A percentile compares a stretch with the other conserved stretches of the same genome.
Evolutionary conservation across 2,888 invertebrate species (phyloP).

Genomic region (Ophion slaviceki): DNA sequence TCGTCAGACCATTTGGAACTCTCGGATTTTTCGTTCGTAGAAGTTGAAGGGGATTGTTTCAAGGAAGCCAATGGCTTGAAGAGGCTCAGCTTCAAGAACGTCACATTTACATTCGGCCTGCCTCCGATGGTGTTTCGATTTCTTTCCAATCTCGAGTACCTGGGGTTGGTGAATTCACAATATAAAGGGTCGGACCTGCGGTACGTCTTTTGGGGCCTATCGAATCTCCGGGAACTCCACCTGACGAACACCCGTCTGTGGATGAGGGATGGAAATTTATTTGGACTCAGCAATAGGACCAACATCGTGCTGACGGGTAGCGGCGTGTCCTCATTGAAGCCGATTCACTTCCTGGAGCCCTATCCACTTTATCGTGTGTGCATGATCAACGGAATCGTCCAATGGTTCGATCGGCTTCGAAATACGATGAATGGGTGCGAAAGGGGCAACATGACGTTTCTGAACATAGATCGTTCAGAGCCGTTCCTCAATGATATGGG

Average conservation of each 20-base stretch:
- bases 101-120: not conserved
- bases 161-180: not conserved
- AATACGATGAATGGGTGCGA: not conserved
- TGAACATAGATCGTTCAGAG: fast-evolving
- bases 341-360: not conserved
- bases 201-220: not conserved
- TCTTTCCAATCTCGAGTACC: not conserved
- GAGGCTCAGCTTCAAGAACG: not conserved
- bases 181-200: not conserved
- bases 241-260: not conserved
- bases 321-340: not conserved
- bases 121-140: not conserved
- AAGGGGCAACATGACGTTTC: not conserved
- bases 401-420: not conserved
- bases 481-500: not conserved
- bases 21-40: not conserved
- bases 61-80: not conserved
- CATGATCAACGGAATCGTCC: not conserved
- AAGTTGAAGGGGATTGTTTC: not conserved
- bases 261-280: not conserved
- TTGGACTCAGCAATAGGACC: not conserved
- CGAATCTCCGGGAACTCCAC: not conserved
- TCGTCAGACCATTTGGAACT: not conserved
- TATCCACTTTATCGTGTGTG: not conserved
- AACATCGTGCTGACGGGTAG: not conserved